Percentiles rank a stretch among this genome's conserved stretches.
Evolutionary conservation across 1,140 invertebrate species (phyloP).

Genomic region (Stratiolaelaps scimitus): DNA sequence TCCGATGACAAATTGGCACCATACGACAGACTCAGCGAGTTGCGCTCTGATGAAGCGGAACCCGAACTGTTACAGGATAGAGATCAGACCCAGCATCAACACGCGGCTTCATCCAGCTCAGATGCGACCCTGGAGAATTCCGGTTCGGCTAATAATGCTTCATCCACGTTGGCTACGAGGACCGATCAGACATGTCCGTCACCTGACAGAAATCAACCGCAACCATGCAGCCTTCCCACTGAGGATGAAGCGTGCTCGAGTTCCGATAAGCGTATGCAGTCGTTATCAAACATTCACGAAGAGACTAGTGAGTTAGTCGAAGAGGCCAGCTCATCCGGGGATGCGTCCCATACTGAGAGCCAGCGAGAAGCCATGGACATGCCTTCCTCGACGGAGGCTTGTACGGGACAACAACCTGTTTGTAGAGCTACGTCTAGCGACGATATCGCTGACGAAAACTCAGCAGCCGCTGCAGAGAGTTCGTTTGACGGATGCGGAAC

Average conservation of each 20-base stretch:
- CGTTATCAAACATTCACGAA: too few relatives aligned
- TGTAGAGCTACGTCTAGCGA: too few relatives aligned
- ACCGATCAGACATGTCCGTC: not conserved
- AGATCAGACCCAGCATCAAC: not conserved
- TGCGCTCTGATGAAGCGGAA: not conserved
- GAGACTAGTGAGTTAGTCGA: too few relatives aligned
- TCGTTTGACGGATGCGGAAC: too few relatives aligned
- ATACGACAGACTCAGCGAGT: not conserved
- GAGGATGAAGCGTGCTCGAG: constrained; percentile 9
- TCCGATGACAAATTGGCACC: not conserved
- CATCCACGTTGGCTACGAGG: not conserved
- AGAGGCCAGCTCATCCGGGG: too few relatives aligned
- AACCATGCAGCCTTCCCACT: not conserved
- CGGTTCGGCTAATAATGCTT: not conserved
- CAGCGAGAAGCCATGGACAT: too few relatives aligned
- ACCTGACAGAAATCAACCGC: not conserved
- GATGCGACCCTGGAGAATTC: not conserved
- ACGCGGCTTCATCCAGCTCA: constrained; percentile 5
- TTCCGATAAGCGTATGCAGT: constrained; percentile 3
- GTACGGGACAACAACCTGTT: too few relatives aligned
- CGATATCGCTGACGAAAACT: too few relatives aligned
- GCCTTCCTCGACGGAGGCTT: too few relatives aligned
- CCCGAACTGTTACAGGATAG: not conserved
- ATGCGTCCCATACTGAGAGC: too few relatives aligned
- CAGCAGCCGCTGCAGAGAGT: too few relatives aligned